Percentiles rank a stretch among this genome's conserved stretches.
These are phyloP conservation scores for Hormaphis cornu DNA, from an alignment of 1,140 invertebrate species.

Conservation along the genomic window DNA sequence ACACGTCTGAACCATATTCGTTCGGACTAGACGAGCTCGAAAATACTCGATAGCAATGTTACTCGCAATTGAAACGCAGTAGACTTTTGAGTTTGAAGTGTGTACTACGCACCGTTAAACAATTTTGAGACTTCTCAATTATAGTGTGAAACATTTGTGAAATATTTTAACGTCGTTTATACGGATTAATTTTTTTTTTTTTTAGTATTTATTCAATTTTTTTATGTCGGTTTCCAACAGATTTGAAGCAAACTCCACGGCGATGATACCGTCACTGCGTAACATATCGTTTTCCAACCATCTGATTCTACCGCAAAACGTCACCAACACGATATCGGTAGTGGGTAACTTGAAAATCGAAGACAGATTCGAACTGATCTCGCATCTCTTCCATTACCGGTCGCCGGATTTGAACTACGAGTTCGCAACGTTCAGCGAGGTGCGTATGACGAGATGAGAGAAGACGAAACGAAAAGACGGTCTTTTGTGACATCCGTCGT, in stretches of 20 bases:
- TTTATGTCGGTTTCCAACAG: neutral
- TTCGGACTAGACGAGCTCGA: no score
- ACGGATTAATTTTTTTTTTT: no score
- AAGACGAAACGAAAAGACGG: neutral
- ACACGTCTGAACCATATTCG: no score
- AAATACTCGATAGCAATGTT: no score
- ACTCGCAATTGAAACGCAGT: no score
- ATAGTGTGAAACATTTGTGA: no score
- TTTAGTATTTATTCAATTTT: no score
- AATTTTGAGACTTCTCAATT: no score
- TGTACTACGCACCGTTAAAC: no score
- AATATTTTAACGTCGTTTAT: no score
- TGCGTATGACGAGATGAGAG: neutral
- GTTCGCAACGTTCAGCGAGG: constrained; percentile 34
- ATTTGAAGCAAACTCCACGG: constrained; percentile 23
- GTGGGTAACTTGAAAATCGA: constrained; percentile 37
- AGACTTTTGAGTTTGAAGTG: no score
- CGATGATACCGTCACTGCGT: constrained; percentile 20
- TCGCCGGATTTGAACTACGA: constrained; percentile 25
- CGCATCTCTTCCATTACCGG: constrained; percentile 35
- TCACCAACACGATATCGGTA: constrained; percentile 52
- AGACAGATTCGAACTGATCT: constrained; percentile 34
- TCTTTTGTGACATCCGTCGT: no score
- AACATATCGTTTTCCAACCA: constrained; percentile 43
- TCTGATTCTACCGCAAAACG: constrained; percentile 51